Base-by-base conservation (phyloP, 2,888 invertebrate species). In the Malacosoma neustria region DNA sequence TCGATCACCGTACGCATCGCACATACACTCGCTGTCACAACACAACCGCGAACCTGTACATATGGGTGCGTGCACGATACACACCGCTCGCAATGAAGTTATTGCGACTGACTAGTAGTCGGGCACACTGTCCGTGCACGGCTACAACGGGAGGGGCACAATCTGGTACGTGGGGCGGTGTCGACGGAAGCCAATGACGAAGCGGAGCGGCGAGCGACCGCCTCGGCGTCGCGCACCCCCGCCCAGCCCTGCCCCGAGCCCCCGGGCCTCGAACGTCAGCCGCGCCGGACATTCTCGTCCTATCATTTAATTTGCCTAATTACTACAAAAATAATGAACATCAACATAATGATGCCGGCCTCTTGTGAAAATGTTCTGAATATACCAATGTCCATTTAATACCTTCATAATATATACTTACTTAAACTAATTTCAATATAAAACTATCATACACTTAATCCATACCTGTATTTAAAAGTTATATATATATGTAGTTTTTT, bases 1-100 rank as follows among this genome's bases (percentile, higher is more conserved):
- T 73, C 59, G 67, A 67, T 77, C 81, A 81, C 77, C 66, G 80
- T 75, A 80, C 77, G 74, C 84, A 82, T 81, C 63, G 70, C 82
- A 80, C 79, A 72, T 57, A 70, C 81, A 80, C 77, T 72, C 72
- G 75, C 67, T 50, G 72, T 63, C 80, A 81, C 81, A 67, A 72
- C 77, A 77, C 79, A 59, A 58, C 61, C 60, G 53, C n/a, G n/a
- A n/a, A 49, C 45, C 53, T 52, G 49, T 43, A 52, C 45, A 51
- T 54, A 48, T n/a, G n/a, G 46, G 40, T 22, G 22, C 3, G 7
- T 7, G 46, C 45, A 60, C 57, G 47, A 56, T 60, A 57, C 52
- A 59, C 74, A 61, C 61, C 61, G 51, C 72, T 53, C 69, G 61
- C 57, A 54, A 62, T 67, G 67, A 53, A 52, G 61, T 64, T 57